Conservation (phyloP, 2,888 invertebrate genomes). For the Slavum lentiscoides region DNA sequence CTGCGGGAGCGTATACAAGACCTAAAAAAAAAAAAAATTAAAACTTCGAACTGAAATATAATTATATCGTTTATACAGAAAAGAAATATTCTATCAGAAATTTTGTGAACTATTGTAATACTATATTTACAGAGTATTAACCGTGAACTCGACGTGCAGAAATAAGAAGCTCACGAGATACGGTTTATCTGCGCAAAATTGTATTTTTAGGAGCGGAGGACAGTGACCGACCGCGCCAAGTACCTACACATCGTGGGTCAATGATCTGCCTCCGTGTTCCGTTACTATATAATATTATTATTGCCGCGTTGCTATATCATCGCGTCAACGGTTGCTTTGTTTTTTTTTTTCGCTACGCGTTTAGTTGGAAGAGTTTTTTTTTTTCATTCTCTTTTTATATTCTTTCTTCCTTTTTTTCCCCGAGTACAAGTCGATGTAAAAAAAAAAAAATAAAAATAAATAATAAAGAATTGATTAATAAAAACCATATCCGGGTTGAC, state of each 20-base stretch:
- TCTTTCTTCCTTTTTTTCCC: slow-evolving; percentile 4
- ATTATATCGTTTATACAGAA: no score
- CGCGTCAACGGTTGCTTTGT: slow-evolving; percentile 47
- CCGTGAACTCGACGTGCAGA: not conserved
- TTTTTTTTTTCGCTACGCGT: slow-evolving; percentile 26
- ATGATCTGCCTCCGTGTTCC: slow-evolving; percentile 53
- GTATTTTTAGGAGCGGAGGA: slow-evolving; percentile 50
- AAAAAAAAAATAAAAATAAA: slow-evolving; percentile 4
- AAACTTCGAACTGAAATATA: no score
- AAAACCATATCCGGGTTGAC: slow-evolving; percentile 52
- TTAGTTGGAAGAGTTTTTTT: slow-evolving; percentile 26
- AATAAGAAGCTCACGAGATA: slow-evolving; percentile 33
- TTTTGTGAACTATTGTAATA: no score
- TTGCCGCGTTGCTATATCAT: slow-evolving; percentile 53
- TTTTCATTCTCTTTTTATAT: slow-evolving; percentile 24
- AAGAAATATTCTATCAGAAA: no score
- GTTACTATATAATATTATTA: slow-evolving; percentile 54
- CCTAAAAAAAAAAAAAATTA: no score
- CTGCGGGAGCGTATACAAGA: no score
- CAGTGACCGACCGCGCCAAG: slow-evolving; percentile 51
- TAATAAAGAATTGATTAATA: slow-evolving; percentile 47
- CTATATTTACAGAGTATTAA: not conserved
- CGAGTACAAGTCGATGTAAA: not conserved
- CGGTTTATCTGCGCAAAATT: slow-evolving; percentile 18
- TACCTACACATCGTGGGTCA: slow-evolving; percentile 52